Base-by-base conservation (phyloP, 2,797 vertebrate species). In the Sciurus carolinensis region DNA sequence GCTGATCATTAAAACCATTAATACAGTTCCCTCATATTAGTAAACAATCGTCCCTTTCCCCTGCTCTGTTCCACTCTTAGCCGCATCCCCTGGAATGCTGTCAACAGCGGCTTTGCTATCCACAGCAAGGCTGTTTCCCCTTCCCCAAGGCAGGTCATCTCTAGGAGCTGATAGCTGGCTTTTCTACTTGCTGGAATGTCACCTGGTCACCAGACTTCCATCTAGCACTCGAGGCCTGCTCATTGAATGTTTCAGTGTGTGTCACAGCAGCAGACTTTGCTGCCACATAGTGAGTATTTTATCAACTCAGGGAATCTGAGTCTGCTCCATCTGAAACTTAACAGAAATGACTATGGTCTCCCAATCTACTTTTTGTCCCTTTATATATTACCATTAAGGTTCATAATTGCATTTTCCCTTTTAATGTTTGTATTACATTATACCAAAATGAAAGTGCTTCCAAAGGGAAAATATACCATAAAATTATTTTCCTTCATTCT, bases 341-440 rank as follows among this genome's bases (percentile, higher is more conserved):
- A 36, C 1, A 33, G 52, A 94, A 76, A 84, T 7, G 92, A 18
- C 24, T 44, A 3, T 15, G 18, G 88, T 95, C 62, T 92, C 20
- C 73, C 59, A 84, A 39, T 24, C 36, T 93, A 90, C 75, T 75
- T 84, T 87, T 59, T 91, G 2, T 71, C 33, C 93, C 30, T 18
- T 39, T 62, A 44, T 93, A 84, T 64, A 84, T 59, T 79, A 22
- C 2, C 10, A 17, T 87, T 94, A 87, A 92, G 66, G 2, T 7
- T 59, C 7, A 20, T 77, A 80, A 73, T 87, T 95, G 88, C 14
- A 44, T 44, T 91, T 93, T 95, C 36, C 22, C 47, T 92, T 84
- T 87, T 17, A 83, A 7, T 79, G 18, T 91, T 82, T 79, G 5
- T 91, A 24, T 94, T 92, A 90, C 8, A 6, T 44, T 83, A 69